Evolutionary conservation across 2,797 vertebrate species (phyloP).

Genomic region (Acridotheres tristis): DNA sequence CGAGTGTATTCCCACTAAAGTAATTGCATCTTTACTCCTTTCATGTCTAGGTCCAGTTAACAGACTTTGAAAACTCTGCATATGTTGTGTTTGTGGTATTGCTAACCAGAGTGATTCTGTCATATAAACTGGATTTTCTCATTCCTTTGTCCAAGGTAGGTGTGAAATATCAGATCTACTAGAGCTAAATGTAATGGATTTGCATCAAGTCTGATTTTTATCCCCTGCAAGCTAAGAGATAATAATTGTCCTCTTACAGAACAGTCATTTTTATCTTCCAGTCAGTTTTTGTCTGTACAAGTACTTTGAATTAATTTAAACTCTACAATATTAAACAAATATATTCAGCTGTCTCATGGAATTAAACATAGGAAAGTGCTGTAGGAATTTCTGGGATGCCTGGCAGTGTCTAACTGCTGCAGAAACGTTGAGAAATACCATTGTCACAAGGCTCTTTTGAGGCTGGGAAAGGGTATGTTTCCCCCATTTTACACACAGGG

Average conservation of each 20-base stretch:
- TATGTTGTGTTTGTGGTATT: slow-evolving; percentile 98
- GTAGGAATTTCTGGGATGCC: background rate
- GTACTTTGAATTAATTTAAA: background rate
- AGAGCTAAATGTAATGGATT: background rate
- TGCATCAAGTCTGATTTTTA: background rate
- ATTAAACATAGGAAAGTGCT: background rate
- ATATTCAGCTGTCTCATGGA: background rate
- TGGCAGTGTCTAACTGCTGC: background rate
- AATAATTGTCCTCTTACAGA: background rate
- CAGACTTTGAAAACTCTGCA: slow-evolving; percentile 97
- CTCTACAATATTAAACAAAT: background rate
- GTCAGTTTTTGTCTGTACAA: background rate
- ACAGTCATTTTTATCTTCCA: background rate
- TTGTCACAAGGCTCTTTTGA: background rate
- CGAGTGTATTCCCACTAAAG: background rate
- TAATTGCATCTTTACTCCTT: background rate
- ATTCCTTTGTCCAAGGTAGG: slow-evolving; percentile 96
- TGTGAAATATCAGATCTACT: background rate
- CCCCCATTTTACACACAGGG: background rate
- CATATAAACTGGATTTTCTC: slow-evolving; percentile 96
- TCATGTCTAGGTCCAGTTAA: slow-evolving; percentile 89
- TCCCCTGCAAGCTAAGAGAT: background rate
- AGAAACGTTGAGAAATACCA: background rate
- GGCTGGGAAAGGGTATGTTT: background rate
- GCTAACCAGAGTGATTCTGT: slow-evolving; percentile 95